Evolutionary conservation across 2,888 invertebrate species (phyloP).

Genomic region (Onthophagus sagittarius): DNA sequence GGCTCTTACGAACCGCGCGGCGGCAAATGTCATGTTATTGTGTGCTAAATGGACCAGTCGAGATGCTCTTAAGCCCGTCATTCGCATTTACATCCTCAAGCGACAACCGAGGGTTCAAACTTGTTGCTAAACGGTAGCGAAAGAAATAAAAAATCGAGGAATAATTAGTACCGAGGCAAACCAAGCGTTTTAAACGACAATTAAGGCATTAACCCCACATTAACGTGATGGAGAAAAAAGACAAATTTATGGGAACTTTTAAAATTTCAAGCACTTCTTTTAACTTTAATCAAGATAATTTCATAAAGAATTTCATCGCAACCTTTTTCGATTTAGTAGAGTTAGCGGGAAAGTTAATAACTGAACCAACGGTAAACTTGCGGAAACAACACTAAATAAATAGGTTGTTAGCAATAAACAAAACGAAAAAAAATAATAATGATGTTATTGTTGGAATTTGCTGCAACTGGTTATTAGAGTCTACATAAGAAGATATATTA

Average conservation of each 20-base stretch:
- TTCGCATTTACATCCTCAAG: constrained; percentile 4
- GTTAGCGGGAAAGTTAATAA: not conserved
- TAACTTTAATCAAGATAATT: no score
- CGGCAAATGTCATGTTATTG: constrained; percentile 4
- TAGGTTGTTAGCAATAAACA: not conserved
- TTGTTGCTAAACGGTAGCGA: not conserved
- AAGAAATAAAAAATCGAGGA: not conserved
- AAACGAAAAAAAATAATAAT: not conserved
- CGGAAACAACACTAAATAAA: not conserved
- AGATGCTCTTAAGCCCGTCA: not conserved
- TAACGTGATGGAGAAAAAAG: no score
- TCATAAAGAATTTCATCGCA: no score
- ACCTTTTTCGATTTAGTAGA: not conserved
- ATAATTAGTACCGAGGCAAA: not conserved
- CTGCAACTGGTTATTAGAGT: not conserved
- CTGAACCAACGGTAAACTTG: not conserved
- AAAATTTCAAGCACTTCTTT: not conserved
- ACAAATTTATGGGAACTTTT: not conserved
- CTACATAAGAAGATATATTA: not conserved
- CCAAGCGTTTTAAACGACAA: not conserved
- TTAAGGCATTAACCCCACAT: not conserved
- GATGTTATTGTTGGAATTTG: not conserved
- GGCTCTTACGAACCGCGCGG: not conserved
- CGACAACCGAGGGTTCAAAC: not conserved
- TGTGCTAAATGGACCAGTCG: constrained; percentile 13